Conservation (phyloP, 2,888 invertebrate species). For the Hydraecia micacea region DNA sequence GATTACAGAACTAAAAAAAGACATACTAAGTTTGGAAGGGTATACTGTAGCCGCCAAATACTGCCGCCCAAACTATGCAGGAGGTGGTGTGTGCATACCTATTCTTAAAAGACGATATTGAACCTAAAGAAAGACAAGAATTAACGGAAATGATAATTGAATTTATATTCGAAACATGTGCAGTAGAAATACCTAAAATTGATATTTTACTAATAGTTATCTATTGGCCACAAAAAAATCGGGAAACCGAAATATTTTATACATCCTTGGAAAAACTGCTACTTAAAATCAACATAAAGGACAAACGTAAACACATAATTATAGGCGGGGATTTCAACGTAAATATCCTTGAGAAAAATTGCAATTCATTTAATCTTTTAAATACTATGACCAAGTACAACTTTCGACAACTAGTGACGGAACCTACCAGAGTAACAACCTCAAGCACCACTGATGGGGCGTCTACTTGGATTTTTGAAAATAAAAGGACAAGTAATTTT, state of each 20-base stretch:
- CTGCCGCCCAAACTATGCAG: conserved; percentile 4
- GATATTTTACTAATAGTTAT: conserved; percentile 3
- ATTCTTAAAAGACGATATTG: conserved; percentile 10
- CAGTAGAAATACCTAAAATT: conserved; percentile 1
- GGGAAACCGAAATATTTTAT: conserved; percentile 3
- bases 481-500: too few relatives aligned
- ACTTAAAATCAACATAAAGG: background rate
- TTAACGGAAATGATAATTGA: conserved; percentile 2
- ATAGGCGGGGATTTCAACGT: background rate
- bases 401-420: too few relatives aligned
- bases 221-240: conserved; percentile 8
- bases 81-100: conserved; percentile 16
- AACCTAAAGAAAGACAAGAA: background rate
- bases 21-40: background rate
- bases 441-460: background rate
- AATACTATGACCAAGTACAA: conserved; percentile 1
- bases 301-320: background rate
- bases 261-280: background rate
- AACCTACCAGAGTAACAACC: background rate
- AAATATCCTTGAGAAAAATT: conserved; percentile 4
- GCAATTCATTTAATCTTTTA: background rate
- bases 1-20: background rate
- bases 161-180: background rate
- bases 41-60: conserved; percentile 1
- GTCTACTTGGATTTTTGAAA: too few relatives aligned